Percentiles rank a stretch among this genome's conserved stretches.
These are phyloP conservation scores for Poeciliopsis paucimaculata DNA, from an alignment of 2,797 vertebrate species.

Conservation along the genomic window DNA sequence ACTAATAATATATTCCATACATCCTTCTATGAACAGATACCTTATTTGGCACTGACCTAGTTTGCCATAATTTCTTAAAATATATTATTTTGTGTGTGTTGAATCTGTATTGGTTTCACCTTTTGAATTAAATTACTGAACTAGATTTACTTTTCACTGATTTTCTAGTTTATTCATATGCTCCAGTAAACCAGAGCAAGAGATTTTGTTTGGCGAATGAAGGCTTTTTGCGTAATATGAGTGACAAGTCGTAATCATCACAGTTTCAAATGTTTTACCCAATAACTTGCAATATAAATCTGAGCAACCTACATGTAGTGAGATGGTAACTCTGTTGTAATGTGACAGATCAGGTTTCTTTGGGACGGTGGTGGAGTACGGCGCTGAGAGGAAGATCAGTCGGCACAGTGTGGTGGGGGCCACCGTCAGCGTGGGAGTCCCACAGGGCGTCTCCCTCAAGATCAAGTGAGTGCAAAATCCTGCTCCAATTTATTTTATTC, in stretches of 20 bases:
- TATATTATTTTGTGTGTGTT: not conserved
- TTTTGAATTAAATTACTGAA: too few relatives aligned
- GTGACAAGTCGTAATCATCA: not conserved
- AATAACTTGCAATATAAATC: not conserved
- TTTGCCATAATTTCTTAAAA: not conserved
- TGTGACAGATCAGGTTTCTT: constrained; percentile 93
- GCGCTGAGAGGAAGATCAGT: constrained; percentile 97
- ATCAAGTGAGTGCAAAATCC: constrained; percentile 88
- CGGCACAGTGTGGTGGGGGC: constrained; percentile 95
- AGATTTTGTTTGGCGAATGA: not conserved
- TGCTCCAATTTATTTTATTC: constrained; percentile 15
- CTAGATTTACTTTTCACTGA: not conserved
- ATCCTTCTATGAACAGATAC: not conserved
- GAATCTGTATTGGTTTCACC: not conserved
- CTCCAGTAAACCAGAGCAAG: not conserved
- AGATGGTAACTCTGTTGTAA: constrained; percentile 25
- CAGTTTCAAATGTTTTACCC: not conserved
- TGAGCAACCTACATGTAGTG: not conserved
- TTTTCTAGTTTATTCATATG: not conserved
- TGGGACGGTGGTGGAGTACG: constrained; percentile 95
- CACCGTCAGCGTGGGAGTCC: constrained; percentile 93
- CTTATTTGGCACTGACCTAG: not conserved
- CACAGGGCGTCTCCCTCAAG: constrained; percentile 96
- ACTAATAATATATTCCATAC: not conserved
- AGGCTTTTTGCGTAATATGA: not conserved